Conservation (phyloP, 2,888 invertebrate genomes). For the Rhagium mordax region DNA sequence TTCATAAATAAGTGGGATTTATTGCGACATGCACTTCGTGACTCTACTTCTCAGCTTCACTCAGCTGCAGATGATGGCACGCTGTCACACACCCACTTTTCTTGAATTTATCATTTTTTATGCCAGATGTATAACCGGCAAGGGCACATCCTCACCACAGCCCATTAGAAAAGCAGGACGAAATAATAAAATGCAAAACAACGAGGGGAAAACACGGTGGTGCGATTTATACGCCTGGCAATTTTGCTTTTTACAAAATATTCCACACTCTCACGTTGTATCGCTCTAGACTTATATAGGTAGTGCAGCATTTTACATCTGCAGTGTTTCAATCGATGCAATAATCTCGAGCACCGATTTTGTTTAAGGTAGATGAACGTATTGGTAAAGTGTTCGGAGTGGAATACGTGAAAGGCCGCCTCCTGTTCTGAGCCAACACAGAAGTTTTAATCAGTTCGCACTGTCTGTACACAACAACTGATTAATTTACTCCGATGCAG, state of each 20-base stretch:
- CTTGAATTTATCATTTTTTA: conserved; percentile 61
- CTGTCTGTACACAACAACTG: no score
- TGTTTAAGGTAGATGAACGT: neutral
- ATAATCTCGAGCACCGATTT: neutral
- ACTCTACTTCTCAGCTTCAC: conserved; percentile 63
- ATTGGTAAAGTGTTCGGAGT: neutral
- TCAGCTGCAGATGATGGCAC: conserved; percentile 64
- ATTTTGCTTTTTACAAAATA: neutral
- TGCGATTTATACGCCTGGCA: neutral
- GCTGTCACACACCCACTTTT: conserved; percentile 63
- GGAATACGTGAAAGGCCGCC: no score
- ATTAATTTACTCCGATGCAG: no score
- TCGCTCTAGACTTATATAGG: neutral
- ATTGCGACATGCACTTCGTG: conserved; percentile 69
- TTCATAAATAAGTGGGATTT: conserved; percentile 70
- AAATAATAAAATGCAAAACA: neutral
- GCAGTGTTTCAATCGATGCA: neutral
- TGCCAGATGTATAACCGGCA: conserved; percentile 30
- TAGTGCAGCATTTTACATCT: neutral
- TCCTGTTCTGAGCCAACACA: no score
- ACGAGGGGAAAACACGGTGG: neutral
- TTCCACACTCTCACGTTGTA: neutral
- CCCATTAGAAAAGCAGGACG: neutral
- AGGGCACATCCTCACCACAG: neutral
- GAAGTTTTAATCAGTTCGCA: no score